Evolutionary conservation across 2,888 invertebrate species (phyloP), one percentile per base, ranked within the genome.

Genomic region (Dioctria linearis): DNA sequence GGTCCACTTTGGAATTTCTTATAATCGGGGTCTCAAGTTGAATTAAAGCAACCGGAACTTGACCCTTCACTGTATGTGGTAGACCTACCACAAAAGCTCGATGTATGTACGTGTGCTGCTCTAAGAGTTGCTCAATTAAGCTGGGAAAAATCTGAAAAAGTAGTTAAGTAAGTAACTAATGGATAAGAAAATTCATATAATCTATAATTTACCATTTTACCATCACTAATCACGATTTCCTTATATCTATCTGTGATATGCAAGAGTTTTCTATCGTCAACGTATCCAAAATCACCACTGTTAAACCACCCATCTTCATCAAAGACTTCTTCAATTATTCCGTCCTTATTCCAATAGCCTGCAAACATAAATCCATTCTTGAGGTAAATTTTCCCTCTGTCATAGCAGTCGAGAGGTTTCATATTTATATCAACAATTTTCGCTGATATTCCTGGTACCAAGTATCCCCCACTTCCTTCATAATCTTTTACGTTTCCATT

Each of bases 401-500:
- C 57, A 61, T 78, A 73, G 11, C 40, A 11, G 5, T 61, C 79
- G 13, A 80, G 11, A 9, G 37, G 13, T 3, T 69, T 76, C 8
- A 69, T 65, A 59, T 82, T 69, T 25, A 59, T 66, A 59, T 82
- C 76, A 5, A 63, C 42, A 69, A 82, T 82, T 78, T 69, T 69
- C 13, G 25, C 39, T n/a, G 0, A 0, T n/a, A 37, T 8, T 11
- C 69, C 49, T 37, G 40, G 43, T 2, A 54, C 11, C 46, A 79
- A 37, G 42, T 69, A 40, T 11, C 57, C 73, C 5, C 46, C 61
- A 37, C 61, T 61, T 43, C 51, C 73, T 5, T 65, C 65, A 42
- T 43, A 43, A 5, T 49, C 43, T 37, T 13, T 51, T 13, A 66
- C 37, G 43, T 43, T 9, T 57, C 57, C 75, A 40, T 54, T 65